Base-by-base conservation (phyloP, 2,113 vertebrate genomes). In the Agapornis roseicollis region DNA sequence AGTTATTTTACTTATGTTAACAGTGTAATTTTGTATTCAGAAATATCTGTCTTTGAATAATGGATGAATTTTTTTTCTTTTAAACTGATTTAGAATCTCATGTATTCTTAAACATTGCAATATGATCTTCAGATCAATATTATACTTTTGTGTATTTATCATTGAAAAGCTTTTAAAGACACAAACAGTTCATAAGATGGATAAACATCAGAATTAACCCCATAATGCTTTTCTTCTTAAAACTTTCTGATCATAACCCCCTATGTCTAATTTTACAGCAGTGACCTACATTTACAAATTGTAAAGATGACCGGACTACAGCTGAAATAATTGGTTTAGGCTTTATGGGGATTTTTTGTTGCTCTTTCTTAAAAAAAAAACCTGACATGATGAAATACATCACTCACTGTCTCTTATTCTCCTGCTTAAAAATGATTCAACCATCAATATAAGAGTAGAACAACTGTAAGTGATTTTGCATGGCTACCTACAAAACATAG, bases 381-480 rank as follows among this genome's bases (percentile, higher is more conserved):
- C 5, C 49, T 55, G 17, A 65, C 61, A 33, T 35, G 72, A 39
- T 60, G 3, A 73, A 85, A 55, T 47, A 44, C 33, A 61, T 86
- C 5, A 25, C 18, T 74, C 8, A 29, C 11, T 69, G 42, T 14
- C 20, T 80, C 11, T 87, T 64, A 63, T 60, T 68, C 16, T 71
- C 4, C 42, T 63, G 22, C 60, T 71, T 68, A 60, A 88, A 88
- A 94, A 53, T 68, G 9, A 10, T 88, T 82, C 41, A 66, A 8
- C 25, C 29, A 56, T 66, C 39, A 58, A 20, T 47, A 2, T 13
- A 87, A 50, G 24, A 60, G 14, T 6, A 79, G 55, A 88, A 42
- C 13, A 44, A 33, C 35, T 22, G 9, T 13, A 0, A 0, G 5
- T 74, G 49, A 58, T 13, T 58, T 90, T 84, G 17, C 27, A 25